These are phyloP conservation scores for Heteromormyrus szaboi DNA, from an alignment of 2,797 vertebrate species.

Conservation along the genomic window DNA sequence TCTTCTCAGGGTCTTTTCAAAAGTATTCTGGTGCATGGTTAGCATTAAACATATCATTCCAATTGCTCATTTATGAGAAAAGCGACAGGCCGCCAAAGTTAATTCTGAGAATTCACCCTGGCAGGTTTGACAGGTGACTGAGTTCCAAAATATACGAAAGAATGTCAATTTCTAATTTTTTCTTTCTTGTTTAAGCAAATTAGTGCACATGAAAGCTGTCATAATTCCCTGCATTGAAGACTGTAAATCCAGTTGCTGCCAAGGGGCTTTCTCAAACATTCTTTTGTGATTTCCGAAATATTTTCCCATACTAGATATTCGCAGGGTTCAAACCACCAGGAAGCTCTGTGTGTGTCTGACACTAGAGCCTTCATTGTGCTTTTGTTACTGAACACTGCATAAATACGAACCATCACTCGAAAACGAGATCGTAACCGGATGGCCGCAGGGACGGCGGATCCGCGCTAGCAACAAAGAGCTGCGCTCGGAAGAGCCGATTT, in stretches of 20 bases:
- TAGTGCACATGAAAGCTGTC: conserved; percentile 36
- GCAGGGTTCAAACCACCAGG: conserved; percentile 10
- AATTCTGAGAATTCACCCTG: background rate
- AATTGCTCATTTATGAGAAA: background rate
- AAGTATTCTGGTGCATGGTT: background rate
- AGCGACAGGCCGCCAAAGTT: background rate
- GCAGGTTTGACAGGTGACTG: conserved; percentile 30
- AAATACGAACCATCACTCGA: background rate
- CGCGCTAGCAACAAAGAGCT: background rate
- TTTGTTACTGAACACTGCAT: conserved; percentile 4
- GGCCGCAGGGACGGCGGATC: background rate
- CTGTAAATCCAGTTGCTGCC: background rate
- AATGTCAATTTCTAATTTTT: conserved; percentile 16
- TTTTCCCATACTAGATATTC: conserved; percentile 20
- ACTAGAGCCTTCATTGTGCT: conserved; percentile 2
- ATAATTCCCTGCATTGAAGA: conserved; percentile 7
- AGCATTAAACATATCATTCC: background rate
- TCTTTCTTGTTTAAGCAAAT: background rate
- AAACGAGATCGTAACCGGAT: background rate
- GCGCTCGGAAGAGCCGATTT: background rate
- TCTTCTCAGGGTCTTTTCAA: background rate
- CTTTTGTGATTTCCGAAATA: conserved; percentile 11
- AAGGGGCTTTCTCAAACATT: conserved; percentile 18
- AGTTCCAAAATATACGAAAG: conserved; percentile 29
- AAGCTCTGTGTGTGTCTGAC: background rate